Evolutionary conservation across 2,888 invertebrate species (phyloP).

Genomic region (Scaptomyza tumidula): DNA sequence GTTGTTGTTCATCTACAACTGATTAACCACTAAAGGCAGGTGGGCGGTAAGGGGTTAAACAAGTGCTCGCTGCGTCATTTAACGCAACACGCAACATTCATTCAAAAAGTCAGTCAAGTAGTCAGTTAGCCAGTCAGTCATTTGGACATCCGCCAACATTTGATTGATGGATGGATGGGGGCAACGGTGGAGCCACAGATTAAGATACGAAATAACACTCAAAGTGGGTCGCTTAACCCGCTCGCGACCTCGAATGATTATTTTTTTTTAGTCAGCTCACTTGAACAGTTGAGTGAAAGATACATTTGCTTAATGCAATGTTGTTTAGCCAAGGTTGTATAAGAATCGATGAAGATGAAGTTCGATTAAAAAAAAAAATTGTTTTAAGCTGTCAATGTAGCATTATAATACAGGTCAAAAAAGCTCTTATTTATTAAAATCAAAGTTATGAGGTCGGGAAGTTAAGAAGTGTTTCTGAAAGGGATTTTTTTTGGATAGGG

Average conservation of each 20-base stretch:
- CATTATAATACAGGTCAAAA: too few relatives aligned
- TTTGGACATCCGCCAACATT: slow-evolving; percentile 70
- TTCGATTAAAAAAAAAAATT: background rate
- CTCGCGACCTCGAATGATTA: slow-evolving; percentile 10
- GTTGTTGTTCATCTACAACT: slow-evolving; percentile 57
- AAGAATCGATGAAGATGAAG: too few relatives aligned
- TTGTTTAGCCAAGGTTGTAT: background rate
- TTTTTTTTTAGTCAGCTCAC: background rate
- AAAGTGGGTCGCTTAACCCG: slow-evolving; percentile 66
- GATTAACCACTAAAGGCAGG: slow-evolving; percentile 58
- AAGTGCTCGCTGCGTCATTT: slow-evolving; percentile 71
- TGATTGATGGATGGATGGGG: slow-evolving; percentile 72
- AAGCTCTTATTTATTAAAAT: background rate
- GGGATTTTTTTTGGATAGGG: too few relatives aligned
- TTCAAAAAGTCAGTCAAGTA: slow-evolving; percentile 25
- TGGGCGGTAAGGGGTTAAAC: slow-evolving; percentile 23
- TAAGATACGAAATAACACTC: slow-evolving; percentile 58
- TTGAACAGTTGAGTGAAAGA: background rate
- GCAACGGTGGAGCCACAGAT: slow-evolving; percentile 41
- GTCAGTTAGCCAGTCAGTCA: slow-evolving; percentile 51
- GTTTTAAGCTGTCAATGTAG: background rate
- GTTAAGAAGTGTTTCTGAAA: too few relatives aligned
- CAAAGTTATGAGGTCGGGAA: too few relatives aligned
- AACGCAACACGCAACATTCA: slow-evolving; percentile 57
- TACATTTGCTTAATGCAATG: too few relatives aligned